Conservation (phyloP, 2,888 invertebrate genomes). For the Aporophyla nigra region DNA sequence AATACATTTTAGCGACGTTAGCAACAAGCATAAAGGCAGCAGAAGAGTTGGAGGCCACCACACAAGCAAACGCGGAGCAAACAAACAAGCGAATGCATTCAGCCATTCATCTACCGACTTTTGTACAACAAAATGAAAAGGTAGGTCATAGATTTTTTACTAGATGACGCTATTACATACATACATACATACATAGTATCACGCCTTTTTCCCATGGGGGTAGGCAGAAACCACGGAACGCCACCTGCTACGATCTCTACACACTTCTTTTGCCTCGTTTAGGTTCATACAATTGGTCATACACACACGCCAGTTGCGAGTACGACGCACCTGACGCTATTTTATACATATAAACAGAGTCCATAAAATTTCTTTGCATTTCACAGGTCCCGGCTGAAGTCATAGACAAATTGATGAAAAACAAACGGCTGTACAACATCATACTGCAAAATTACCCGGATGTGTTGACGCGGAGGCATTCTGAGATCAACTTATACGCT, state of each 20-base stretch:
- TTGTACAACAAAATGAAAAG: slow-evolving; percentile 93
- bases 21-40: slow-evolving; percentile 90
- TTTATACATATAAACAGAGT: neutral
- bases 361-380: slow-evolving; percentile 13
- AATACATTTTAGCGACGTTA: slow-evolving; percentile 92
- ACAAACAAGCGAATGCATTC: slow-evolving; percentile 89
- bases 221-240: no score
- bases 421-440: slow-evolving; percentile 92
- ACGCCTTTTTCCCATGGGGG: no score
- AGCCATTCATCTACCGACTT: slow-evolving; percentile 95
- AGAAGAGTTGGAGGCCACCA: slow-evolving; percentile 84
- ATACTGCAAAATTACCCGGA: slow-evolving; percentile 94
- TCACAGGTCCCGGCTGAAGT: slow-evolving; percentile 93
- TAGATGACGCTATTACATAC: neutral
- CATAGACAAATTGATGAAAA: slow-evolving; percentile 92
- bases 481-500: slow-evolving; percentile 90
- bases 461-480: slow-evolving; percentile 91
- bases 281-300: no score
- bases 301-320: no score
- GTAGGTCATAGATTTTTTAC: slow-evolving; percentile 76
- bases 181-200: no score
- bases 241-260: no score
- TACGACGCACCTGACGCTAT: no score
- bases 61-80: slow-evolving; percentile 86
- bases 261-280: no score